Conservation (phyloP, 2,113 vertebrate genomes). For the Pituophis catenifer region DNA sequence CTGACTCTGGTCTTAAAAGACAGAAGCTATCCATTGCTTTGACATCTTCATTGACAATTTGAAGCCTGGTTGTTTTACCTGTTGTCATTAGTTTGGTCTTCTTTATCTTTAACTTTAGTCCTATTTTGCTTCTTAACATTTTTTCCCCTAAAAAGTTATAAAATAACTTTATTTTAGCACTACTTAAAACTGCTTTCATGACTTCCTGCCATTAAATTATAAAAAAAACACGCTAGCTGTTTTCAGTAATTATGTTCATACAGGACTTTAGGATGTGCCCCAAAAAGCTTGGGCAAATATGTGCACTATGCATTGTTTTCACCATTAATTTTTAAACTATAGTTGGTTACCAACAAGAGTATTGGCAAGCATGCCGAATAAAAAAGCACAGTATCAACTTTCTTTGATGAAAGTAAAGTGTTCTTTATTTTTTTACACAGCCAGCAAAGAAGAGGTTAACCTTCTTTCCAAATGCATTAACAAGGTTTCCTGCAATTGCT, state of each 20-base stretch:
- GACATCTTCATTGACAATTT: neutral
- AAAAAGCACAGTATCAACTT: neutral
- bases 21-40: neutral
- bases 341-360: neutral
- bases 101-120: neutral
- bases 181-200: neutral
- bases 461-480: conserved; percentile 19
- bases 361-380: neutral
- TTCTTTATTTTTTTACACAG: neutral
- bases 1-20: neutral
- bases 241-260: neutral
- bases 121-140: neutral
- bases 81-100: neutral
- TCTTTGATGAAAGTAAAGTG: conserved; percentile 1
- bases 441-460: neutral
- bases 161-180: neutral
- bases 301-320: no score
- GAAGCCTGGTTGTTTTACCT: neutral
- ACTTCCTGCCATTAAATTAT: neutral
- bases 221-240: neutral
- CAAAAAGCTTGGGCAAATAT: no score
- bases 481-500: neutral
- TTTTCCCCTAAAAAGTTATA: neutral
- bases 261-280: neutral
- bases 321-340: no score